phyloP scores from a whole-genome alignment of 2,888 invertebrate species.

The Tetragnatha montana region DNA sequence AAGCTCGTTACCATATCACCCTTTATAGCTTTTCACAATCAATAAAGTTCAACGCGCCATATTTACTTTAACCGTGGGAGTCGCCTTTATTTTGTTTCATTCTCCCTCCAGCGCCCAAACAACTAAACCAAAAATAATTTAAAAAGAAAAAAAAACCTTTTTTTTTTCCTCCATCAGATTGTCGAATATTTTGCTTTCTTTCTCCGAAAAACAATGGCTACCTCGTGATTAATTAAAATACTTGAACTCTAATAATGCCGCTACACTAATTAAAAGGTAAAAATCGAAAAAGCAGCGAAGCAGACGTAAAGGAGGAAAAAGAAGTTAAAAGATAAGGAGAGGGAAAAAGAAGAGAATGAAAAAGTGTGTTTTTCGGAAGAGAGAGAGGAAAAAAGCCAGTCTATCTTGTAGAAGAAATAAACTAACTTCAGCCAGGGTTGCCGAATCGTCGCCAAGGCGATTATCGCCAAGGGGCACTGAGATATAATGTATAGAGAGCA shows the following conservation, averaged over 20 bases:
- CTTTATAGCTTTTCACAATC: slow-evolving; percentile 38
- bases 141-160: slow-evolving; percentile 28
- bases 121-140: slow-evolving; percentile 15
- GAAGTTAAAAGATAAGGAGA: slow-evolving; percentile 40
- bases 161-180: slow-evolving; percentile 41
- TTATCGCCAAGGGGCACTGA: slow-evolving; percentile 32
- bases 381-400: slow-evolving; percentile 32
- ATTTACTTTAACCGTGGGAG: slow-evolving; percentile 13
- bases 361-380: slow-evolving; percentile 17
- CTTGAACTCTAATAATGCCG: slow-evolving; percentile 66
- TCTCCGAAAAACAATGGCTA: slow-evolving; percentile 46
- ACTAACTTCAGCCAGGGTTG: slow-evolving; percentile 66
- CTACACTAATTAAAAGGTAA: slow-evolving; percentile 70
- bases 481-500: neutral
- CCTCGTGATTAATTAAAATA: slow-evolving; percentile 69
- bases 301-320: slow-evolving; percentile 44
- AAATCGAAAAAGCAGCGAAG: slow-evolving; percentile 69
- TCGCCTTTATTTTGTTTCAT: slow-evolving; percentile 41
- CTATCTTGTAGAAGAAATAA: slow-evolving; percentile 66
- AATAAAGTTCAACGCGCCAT: slow-evolving; percentile 36
- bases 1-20: neutral
- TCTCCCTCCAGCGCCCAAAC: neutral
- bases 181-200: slow-evolving; percentile 59
- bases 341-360: slow-evolving; percentile 25
- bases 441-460: slow-evolving; percentile 6